Percentiles rank a stretch among this genome's conserved stretches.
phyloP scores from a whole-genome alignment of 1,140 invertebrate species.

The Drosophila varians region DNA sequence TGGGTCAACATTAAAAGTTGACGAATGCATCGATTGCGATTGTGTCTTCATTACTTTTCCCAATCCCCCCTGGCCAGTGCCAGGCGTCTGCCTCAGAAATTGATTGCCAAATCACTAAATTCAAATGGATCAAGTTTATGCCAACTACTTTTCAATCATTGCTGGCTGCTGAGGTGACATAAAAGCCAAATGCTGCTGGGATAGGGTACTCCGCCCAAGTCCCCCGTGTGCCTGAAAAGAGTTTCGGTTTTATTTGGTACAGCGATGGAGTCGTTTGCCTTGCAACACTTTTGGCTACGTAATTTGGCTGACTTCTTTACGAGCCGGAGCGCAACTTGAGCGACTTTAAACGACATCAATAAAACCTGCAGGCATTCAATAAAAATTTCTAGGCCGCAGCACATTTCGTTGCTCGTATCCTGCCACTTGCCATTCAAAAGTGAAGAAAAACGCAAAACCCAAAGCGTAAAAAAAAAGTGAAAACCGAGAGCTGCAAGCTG shows the following conservation, averaged over 20 bases:
- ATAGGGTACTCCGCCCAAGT: slow-evolving; percentile 12
- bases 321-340: slow-evolving; percentile 49
- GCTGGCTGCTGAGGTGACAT: slow-evolving; percentile 6
- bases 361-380: slow-evolving; percentile 62
- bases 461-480: slow-evolving; percentile 3
- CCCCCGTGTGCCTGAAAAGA: slow-evolving; percentile 9
- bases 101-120: slow-evolving; percentile 31
- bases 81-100: too few species aligned
- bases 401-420: slow-evolving; percentile 58
- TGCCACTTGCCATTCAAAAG: slow-evolving; percentile 52
- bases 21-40: slow-evolving; percentile 33
- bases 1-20: slow-evolving; percentile 43
- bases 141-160: slow-evolving; percentile 54
- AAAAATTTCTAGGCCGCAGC: slow-evolving; percentile 61
- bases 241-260: slow-evolving; percentile 27
- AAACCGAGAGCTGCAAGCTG: slow-evolving; percentile 16
- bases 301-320: slow-evolving; percentile 57
- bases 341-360: slow-evolving; percentile 69
- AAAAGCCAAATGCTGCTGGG: slow-evolving; percentile 13
- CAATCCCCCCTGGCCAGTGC: neutral
- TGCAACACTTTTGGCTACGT: slow-evolving; percentile 38
- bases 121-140: slow-evolving; percentile 22
- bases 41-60: neutral
- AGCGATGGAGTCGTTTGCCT: slow-evolving; percentile 1
- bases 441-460: too few species aligned